Evolutionary conservation across 2,888 invertebrate genomes (phyloP).

Genomic region (Polyploca ridens): DNA sequence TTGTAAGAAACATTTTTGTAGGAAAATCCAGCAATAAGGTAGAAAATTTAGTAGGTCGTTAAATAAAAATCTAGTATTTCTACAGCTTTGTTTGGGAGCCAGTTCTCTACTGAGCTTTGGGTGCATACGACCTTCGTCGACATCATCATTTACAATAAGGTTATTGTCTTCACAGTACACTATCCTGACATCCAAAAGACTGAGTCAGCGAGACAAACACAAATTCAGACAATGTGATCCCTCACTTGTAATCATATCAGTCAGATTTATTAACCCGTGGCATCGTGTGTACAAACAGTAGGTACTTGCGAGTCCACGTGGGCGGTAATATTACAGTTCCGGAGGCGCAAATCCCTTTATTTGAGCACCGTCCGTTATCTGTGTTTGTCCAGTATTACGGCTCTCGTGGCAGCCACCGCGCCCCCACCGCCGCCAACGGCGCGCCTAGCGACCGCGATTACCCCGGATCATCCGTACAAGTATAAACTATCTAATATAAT

Average conservation of each 20-base stretch:
- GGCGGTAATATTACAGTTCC: background rate
- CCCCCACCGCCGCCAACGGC: background rate
- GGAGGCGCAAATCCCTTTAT: background rate
- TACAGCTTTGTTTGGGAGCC: too few relatives aligned
- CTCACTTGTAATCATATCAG: background rate
- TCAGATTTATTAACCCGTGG: background rate
- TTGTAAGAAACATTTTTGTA: too few relatives aligned
- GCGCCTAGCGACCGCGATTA: conserved; percentile 7
- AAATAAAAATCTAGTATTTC: too few relatives aligned
- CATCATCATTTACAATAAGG: too few relatives aligned
- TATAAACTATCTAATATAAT: conserved; percentile 7
- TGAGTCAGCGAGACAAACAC: too few relatives aligned
- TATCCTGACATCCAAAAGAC: too few relatives aligned
- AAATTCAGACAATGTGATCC: too few relatives aligned
- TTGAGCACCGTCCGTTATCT: background rate
- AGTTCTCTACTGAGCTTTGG: too few relatives aligned
- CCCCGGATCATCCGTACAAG: conserved; percentile 1
- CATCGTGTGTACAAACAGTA: background rate
- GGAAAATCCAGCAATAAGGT: too few relatives aligned
- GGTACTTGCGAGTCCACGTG: background rate
- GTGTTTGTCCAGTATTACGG: background rate
- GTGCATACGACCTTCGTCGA: too few relatives aligned
- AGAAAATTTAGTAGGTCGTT: too few relatives aligned
- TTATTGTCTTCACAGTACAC: too few relatives aligned
- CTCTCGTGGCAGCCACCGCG: background rate